phyloP scores from a whole-genome alignment of 2,113 vertebrate species.

The Halcyon malimbica region DNA sequence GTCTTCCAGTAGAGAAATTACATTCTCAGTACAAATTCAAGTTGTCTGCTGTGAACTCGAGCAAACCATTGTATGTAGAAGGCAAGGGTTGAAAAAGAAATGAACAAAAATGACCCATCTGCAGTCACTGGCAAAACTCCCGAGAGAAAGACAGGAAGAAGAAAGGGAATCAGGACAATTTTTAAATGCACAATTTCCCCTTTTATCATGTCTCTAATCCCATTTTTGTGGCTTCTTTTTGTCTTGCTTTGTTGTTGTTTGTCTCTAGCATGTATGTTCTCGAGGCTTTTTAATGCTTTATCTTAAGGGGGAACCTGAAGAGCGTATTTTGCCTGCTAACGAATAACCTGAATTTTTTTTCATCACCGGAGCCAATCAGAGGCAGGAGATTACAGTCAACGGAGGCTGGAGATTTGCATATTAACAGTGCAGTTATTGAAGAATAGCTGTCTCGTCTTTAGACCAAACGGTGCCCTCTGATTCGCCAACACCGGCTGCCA shows the following conservation, averaged over 20 bases:
- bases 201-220: conserved; percentile 1
- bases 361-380: conserved; percentile 28
- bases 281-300: not conserved
- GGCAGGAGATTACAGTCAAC: not conserved
- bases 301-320: conserved; percentile 4
- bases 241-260: conserved; percentile 6
- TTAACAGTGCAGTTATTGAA: conserved; percentile 30
- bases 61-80: not conserved
- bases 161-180: not conserved
- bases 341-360: conserved; percentile 34
- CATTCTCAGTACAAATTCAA: not conserved
- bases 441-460: not conserved
- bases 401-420: conserved; percentile 39
- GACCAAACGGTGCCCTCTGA: not conserved
- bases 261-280: not conserved
- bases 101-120: not conserved
- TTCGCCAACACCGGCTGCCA: not conserved
- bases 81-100: not conserved
- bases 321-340: not conserved
- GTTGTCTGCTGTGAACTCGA: not conserved
- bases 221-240: conserved; percentile 11
- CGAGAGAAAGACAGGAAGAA: not conserved
- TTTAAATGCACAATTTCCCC: not conserved
- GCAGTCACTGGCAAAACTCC: conserved; percentile 7
- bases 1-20: not conserved